Evolutionary conservation across 2,888 invertebrate species (phyloP).

Genomic region (Camptogramma bilineatum): DNA sequence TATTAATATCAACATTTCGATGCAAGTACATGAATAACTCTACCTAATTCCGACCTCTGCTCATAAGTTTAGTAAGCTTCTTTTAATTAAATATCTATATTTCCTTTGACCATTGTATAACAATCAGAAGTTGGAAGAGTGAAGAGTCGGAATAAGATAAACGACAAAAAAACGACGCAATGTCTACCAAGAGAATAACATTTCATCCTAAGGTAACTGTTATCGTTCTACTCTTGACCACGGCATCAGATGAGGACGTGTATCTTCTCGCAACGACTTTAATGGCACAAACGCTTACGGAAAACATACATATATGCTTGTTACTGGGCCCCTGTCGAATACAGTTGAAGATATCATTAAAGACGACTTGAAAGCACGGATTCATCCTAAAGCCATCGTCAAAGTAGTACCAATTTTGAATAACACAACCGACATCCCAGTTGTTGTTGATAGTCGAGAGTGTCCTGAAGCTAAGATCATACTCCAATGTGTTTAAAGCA

Average conservation of each 20-base stretch:
- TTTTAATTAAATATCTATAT: too few relatives aligned
- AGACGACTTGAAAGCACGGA: constrained; percentile 13
- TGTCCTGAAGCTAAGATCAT: not conserved
- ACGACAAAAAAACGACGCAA: not conserved
- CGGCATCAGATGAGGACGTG: constrained; percentile 3
- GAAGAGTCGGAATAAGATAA: not conserved
- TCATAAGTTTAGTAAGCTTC: too few relatives aligned
- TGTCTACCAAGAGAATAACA: not conserved
- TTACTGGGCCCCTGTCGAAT: constrained; percentile 7
- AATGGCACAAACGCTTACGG: constrained; percentile 8
- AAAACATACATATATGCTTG: not conserved
- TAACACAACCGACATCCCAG: not conserved
- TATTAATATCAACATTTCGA: too few relatives aligned
- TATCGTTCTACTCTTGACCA: not conserved
- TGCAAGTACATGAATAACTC: too few relatives aligned
- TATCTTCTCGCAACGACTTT: constrained; percentile 19
- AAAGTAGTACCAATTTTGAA: constrained; percentile 11
- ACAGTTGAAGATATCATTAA: constrained; percentile 13
- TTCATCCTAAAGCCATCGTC: constrained; percentile 1
- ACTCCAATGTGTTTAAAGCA: constrained; percentile 12
- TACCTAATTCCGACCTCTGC: too few relatives aligned
- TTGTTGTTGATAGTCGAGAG: not conserved
- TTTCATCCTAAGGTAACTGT: not conserved
- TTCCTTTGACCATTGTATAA: too few relatives aligned
- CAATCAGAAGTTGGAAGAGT: too few relatives aligned